Evolutionary conservation across 2,888 invertebrate genomes (phyloP), one percentile per base, ranked within the genome.

Genomic region (Antheraea assamensis): DNA sequence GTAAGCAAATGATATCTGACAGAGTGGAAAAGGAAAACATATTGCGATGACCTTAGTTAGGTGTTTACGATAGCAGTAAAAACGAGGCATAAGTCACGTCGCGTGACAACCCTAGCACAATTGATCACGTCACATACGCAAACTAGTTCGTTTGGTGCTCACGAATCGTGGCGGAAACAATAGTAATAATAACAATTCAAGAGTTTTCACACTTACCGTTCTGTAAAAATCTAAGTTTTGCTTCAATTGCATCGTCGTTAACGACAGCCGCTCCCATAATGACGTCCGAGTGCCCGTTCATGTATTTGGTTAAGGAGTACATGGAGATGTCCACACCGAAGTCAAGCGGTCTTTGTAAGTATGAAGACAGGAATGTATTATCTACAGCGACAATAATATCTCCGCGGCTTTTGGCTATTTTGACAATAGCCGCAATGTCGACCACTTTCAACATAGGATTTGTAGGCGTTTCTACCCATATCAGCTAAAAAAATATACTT

Each of bases 231-330:
- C 96, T 95, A 55, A 99, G 90, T 85, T 95, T 96, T 19, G 96
- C 92, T 76, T 96, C 96, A 4, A 99, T 83, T 70, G 96, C 96
- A 66, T 97, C 96, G 80, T 96, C 95, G 80, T 96, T 98, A 4
- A 97, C 96, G 55, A 97, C 94, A 13, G 97, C 96, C 24, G 98
- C 97, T 3, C 99, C 99, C 99, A 99, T 99, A 10, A 99, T 96
- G 30, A 99, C 97, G 93, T 99, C 99, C 0, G 98, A 97, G 92
- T 99, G 99, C 0, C 99, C 99, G 91, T 99, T 99, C 96, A 99
- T 98, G 88, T 99, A 99, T 92, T 99, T 99, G 0, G 99, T 99
- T 73, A 99, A 86, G 0, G 99, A 99, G 91, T 99, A 99, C 81
- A 98, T 93, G 2, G 97, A 97, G 73, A 99, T 93, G 89, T 99